A percentile compares a stretch with the other conserved stretches of the same genome.
phyloP scores from a whole-genome alignment of 1,140 invertebrate genomes.

The Drosophila mayri region DNA sequence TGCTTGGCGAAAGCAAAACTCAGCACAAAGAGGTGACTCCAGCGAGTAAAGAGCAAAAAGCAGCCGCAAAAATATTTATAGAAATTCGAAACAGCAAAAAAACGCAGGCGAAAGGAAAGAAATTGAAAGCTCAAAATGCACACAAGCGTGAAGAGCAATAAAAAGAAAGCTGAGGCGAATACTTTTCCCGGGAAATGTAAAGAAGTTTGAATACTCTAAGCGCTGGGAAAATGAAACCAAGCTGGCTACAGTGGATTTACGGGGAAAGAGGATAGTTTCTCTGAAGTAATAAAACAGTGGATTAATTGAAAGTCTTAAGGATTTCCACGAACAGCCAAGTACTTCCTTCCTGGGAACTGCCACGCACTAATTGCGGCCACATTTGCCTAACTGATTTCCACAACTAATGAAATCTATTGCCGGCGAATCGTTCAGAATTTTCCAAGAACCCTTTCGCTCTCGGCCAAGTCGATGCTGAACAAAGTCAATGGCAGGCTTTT shows the following conservation, averaged over 20 bases:
- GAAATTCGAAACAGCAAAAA: constrained; percentile 61
- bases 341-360: background rate
- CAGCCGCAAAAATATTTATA: constrained; percentile 76
- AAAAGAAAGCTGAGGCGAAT: constrained; percentile 29
- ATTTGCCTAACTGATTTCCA: background rate
- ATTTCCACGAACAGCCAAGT: background rate
- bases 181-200: background rate
- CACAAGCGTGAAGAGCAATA: constrained; percentile 74
- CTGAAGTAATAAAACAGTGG: background rate
- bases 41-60: constrained; percentile 43
- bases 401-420: constrained; percentile 12
- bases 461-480: constrained; percentile 13
- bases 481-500: constrained; percentile 62
- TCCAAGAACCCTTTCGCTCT: constrained; percentile 25
- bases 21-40: constrained; percentile 27
- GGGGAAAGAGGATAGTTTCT: background rate
- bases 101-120: constrained; percentile 32
- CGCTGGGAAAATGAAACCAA: background rate
- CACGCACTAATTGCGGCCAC: constrained; percentile 4
- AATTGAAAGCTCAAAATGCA: constrained; percentile 69
- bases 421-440: constrained; percentile 3
- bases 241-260: background rate
- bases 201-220: constrained; percentile 44
- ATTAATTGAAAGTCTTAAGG: constrained; percentile 2
- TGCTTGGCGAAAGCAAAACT: constrained; percentile 30